Conservation (phyloP, 2,888 invertebrate species). For the Tenodera sinensis region DNA sequence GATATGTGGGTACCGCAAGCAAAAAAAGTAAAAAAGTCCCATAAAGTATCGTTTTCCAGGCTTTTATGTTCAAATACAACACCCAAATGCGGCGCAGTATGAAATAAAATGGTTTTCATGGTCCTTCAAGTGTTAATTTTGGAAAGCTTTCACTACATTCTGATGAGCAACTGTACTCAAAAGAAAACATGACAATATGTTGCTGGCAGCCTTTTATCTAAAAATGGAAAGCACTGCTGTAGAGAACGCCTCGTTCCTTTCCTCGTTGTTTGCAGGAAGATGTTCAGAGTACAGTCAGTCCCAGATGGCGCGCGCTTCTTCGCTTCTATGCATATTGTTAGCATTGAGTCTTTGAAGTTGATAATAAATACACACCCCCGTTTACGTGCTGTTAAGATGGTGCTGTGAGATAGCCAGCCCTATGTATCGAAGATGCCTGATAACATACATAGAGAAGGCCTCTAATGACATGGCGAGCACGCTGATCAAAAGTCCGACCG, state of each 20-base stretch:
- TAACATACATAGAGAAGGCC: not conserved
- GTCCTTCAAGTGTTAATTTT: not conserved
- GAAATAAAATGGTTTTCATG: too few species aligned
- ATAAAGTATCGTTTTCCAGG: too few species aligned
- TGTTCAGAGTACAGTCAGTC: not conserved
- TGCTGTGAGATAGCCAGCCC: not conserved
- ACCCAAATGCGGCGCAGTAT: too few species aligned
- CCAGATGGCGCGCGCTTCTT: not conserved
- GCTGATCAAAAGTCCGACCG: not conserved
- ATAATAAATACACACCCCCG: too few species aligned
- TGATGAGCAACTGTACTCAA: not conserved
- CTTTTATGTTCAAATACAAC: too few species aligned
- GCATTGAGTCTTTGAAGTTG: not conserved
- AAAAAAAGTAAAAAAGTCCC: too few species aligned
- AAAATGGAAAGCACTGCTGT: not conserved
- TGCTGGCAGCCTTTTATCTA: not conserved
- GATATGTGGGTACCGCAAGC: too few species aligned
- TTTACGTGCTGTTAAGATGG: not conserved
- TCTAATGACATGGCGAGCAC: not conserved
- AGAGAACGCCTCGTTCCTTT: not conserved
- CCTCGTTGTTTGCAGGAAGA: not conserved
- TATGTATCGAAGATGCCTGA: slow-evolving; percentile 1
- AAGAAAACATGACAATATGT: not conserved
- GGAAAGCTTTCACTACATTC: not conserved
- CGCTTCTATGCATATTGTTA: not conserved